Base-by-base conservation (phyloP, 2,888 invertebrate genomes). In the Phorcus lineatus region DNA sequence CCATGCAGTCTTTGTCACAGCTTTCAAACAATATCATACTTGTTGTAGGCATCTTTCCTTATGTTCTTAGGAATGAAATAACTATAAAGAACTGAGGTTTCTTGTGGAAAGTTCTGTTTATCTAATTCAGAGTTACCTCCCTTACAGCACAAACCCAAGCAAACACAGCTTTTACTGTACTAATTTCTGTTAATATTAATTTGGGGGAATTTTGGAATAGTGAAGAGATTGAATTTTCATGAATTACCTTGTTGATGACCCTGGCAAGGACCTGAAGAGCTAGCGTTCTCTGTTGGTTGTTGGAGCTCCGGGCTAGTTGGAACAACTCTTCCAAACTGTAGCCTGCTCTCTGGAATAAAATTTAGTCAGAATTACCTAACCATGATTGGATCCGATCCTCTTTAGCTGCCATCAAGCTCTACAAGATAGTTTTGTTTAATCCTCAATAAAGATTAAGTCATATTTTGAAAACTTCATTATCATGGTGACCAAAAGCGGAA, bases 321-420 rank as follows among this genome's bases (percentile, higher is more conserved):
- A 98, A 95, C 0, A 98, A 93, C 93, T 99, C 99, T 86, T 96
- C 96, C 16, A 99, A 92, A 0, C 97, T 96, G 92, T 98, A 99
- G 0, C 98, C 98, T 1, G 98, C 92, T 80, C 92, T 88, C 92
- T 93, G 85, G 11, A 83, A 79, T 47, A 47, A 4, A 47, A 47
- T 47, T 4, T 11, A 4, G 13, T 47, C 1, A 47, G 36, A 36
- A 4, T 36, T 7, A 2, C 36, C 7, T 36, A 4, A 36, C 36
- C 7, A 36, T n/a, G n/a, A n/a, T n/a, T n/a, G n/a, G n/a, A n/a
- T n/a, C n/a, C n/a, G n/a, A n/a, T n/a, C n/a, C n/a, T n/a, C n/a
- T n/a, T n/a, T n/a, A n/a, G n/a, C n/a, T n/a, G n/a, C n/a, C n/a
- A n/a, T n/a, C n/a, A n/a, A n/a, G n/a, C n/a, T n/a, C n/a, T n/a